A percentile compares a stretch with the other conserved stretches of the same genome.
Conservation (phyloP, 2,797 vertebrate species). For the Macropus fuliginosus region DNA sequence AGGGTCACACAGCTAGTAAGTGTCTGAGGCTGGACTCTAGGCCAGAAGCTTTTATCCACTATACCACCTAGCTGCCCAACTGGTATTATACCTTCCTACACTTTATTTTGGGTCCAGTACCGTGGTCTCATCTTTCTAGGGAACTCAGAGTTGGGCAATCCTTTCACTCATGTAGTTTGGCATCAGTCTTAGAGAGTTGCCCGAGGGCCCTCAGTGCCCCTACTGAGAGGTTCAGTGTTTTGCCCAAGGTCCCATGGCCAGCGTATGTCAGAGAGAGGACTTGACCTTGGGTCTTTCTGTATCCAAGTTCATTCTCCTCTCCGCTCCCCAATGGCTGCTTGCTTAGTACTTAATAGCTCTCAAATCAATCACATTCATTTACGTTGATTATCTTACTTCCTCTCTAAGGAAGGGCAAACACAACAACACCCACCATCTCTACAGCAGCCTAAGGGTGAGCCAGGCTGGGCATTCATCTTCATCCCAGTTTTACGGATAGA, state of each 20-base stretch:
- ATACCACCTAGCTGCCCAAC: background rate
- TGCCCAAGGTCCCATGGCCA: too few relatives aligned
- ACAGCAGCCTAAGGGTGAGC: background rate
- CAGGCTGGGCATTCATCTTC: background rate
- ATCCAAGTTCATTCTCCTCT: background rate
- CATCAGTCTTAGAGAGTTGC: background rate
- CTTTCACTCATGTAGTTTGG: background rate
- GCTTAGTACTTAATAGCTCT: background rate
- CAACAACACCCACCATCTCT: background rate
- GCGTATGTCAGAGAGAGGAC: background rate
- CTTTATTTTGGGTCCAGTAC: background rate
- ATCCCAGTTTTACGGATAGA: background rate
- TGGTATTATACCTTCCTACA: background rate
- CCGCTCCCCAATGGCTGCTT: background rate
- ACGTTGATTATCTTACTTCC: background rate
- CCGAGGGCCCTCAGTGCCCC: background rate
- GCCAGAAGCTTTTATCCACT: background rate
- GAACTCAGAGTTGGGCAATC: background rate
- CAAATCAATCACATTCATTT: background rate
- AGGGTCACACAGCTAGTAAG: background rate
- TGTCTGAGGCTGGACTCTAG: background rate
- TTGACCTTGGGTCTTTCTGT: background rate
- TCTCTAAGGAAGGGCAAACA: background rate
- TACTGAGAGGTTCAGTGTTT: background rate
- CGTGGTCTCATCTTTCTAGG: background rate